Base-by-base conservation (phyloP, 1,140 invertebrate genomes). In the Drosophila mauritiana region DNA sequence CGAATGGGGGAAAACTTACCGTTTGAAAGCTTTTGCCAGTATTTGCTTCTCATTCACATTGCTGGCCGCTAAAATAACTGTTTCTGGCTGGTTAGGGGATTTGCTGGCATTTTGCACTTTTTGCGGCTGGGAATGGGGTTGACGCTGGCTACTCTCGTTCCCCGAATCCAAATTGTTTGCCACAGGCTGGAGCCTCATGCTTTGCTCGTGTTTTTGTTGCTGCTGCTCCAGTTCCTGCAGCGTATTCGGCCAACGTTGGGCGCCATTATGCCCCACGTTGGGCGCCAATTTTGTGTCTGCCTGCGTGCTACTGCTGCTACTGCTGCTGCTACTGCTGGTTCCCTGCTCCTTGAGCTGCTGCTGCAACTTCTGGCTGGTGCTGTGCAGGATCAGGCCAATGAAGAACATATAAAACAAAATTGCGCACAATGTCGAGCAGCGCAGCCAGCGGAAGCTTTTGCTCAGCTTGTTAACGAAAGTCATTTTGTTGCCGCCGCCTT, bases 391-490 rank as follows among this genome's bases (percentile, higher is more conserved):
- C 76, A 91, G 72, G 48, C 91, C 91, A 81, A 91, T 91, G 86
- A 91, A 91, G 74, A 92, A 92, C 88, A 92, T 91, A 86, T 92
- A 92, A 91, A 92, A 92, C 74, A 92, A 82, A 86, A 92, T 92
- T 78, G 91, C 90, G 72, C 81, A 91, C 77, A 91, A 75, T 76
- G 91, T 92, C 46, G 91, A 92, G 91, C 90, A 92, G 52, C 88
- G 90, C 45, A 92, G 64, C 90, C 91, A 92, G 54, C 91, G 90
- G 72, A 91, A 90, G 77, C 89, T 91, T 82, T 91, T 91, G 80
- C 83, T 90, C 80, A 91, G 81, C 84, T 91, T 91, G 80, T 91
- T 91, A 84, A 91, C 81, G 76, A 90, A 90, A 85, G 85, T 90
- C 85, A 89, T 90, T 89, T 90, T 88, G 78, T 75, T 64, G 79